These are phyloP conservation scores for Myotis daubentonii DNA, from an alignment of 2,797 vertebrate species.

Conservation along the genomic window DNA sequence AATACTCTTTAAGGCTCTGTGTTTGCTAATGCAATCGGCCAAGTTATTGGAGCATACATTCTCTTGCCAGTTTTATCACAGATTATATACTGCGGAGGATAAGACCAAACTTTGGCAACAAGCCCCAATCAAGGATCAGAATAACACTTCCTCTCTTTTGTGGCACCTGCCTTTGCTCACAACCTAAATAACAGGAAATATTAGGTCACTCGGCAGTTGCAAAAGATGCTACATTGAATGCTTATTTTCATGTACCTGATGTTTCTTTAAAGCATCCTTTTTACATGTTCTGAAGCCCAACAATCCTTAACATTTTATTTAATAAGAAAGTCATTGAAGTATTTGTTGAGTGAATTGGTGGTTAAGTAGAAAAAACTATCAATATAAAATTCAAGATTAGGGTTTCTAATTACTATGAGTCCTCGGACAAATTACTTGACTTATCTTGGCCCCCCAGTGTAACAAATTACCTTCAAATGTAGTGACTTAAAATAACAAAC, in stretches of 20 bases:
- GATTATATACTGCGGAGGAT: constrained; percentile 58
- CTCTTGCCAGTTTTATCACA: constrained; percentile 74
- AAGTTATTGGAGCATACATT: constrained; percentile 64
- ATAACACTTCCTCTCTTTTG: not conserved
- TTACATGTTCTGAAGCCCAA: constrained; percentile 19
- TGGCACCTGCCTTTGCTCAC: constrained; percentile 32
- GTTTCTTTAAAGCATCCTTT: constrained; percentile 25
- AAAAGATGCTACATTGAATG: not conserved
- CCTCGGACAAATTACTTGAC: not conserved
- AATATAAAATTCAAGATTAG: not conserved
- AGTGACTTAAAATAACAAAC: constrained; percentile 25
- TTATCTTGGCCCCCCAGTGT: not conserved
- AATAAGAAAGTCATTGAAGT: constrained; percentile 20
- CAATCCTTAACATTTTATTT: constrained; percentile 30
- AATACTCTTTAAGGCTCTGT: constrained; percentile 64
- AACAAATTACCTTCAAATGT: not conserved
- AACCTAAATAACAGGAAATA: constrained; percentile 21
- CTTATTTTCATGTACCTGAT: constrained; percentile 9
- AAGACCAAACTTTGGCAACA: constrained; percentile 66
- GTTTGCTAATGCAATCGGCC: constrained; percentile 53
- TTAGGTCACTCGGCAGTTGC: not conserved
- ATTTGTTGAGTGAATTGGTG: not conserved
- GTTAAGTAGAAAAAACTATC: not conserved
- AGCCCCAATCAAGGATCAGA: constrained; percentile 50
- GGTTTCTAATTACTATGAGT: not conserved